phyloP scores from a whole-genome alignment of 2,797 vertebrate genomes.

The Protosalanx chinensis region DNA sequence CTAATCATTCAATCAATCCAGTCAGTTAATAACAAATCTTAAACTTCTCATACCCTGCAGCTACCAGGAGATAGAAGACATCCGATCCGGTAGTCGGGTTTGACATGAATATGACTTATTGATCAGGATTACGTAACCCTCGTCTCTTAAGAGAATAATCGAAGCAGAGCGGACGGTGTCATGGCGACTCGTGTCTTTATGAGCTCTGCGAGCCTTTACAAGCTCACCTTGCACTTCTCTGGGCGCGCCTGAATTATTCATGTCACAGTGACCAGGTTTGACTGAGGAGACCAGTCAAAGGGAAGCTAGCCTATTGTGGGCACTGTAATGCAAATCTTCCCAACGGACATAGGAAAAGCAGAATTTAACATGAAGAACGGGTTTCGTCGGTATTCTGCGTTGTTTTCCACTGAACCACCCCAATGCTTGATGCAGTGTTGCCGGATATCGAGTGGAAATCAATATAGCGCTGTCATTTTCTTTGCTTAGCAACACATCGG shows the following conservation, averaged over 20 bases:
- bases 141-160: conserved; percentile 16
- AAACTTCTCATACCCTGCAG: conserved; percentile 26
- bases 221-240: conserved; percentile 47
- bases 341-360: neutral
- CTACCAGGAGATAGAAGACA: conserved; percentile 7
- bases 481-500: conserved; percentile 47
- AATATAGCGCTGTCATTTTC: conserved; percentile 26
- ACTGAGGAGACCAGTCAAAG: neutral
- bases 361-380: neutral
- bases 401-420: neutral
- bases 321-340: neutral
- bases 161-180: conserved; percentile 23
- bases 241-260: conserved; percentile 57
- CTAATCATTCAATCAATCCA: conserved; percentile 32
- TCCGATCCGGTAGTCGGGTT: conserved; percentile 10
- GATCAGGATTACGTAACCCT: conserved; percentile 45
- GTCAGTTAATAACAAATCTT: conserved; percentile 29
- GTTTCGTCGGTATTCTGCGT: neutral
- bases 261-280: conserved; percentile 19
- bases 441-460: conserved; percentile 24
- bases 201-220: conserved; percentile 1
- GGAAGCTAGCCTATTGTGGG: neutral
- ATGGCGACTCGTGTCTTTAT: conserved; percentile 23
- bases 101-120: conserved; percentile 48
- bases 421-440: conserved; percentile 8